Conservation (phyloP, 35 echinoderm and acorn worm genomes). For the Heliocidaris tuberculata region DNA sequence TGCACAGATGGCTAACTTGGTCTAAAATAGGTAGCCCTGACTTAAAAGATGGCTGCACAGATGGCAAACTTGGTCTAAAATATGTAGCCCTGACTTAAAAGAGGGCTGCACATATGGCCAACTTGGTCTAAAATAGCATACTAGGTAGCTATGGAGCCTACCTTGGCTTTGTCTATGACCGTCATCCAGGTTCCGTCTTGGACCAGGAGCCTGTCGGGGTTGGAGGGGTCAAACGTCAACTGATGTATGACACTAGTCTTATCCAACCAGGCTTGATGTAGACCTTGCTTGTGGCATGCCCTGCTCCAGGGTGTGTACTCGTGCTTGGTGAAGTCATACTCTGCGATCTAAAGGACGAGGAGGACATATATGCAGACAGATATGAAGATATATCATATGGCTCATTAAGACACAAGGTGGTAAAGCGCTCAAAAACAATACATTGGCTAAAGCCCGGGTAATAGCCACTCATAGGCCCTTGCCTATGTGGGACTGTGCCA, state of each 20-base stretch:
- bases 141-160: not conserved
- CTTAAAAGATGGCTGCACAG: too few species aligned
- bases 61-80: too few species aligned
- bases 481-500: too few species aligned
- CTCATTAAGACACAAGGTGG: too few species aligned
- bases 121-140: too few species aligned
- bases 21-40: too few species aligned
- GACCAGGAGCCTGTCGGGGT: conserved; percentile 49
- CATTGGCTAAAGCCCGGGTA: too few species aligned
- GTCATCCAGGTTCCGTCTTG: conserved; percentile 59
- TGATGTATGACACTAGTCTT: conserved; percentile 44
- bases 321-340: conserved; percentile 45
- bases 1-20: too few species aligned
- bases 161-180: conserved; percentile 63
- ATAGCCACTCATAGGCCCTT: too few species aligned
- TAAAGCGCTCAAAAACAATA: too few species aligned
- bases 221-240: conserved; percentile 49
- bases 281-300: conserved; percentile 13
- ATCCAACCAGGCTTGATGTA: conserved; percentile 63
- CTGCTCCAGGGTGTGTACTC: conserved; percentile 46
- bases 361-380: not conserved
- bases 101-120: too few species aligned
- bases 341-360: conserved; percentile 43
- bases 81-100: too few species aligned
- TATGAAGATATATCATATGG: not conserved